Conservation (phyloP, 2,888 invertebrate species). For the Drosophila austrosaltans region DNA sequence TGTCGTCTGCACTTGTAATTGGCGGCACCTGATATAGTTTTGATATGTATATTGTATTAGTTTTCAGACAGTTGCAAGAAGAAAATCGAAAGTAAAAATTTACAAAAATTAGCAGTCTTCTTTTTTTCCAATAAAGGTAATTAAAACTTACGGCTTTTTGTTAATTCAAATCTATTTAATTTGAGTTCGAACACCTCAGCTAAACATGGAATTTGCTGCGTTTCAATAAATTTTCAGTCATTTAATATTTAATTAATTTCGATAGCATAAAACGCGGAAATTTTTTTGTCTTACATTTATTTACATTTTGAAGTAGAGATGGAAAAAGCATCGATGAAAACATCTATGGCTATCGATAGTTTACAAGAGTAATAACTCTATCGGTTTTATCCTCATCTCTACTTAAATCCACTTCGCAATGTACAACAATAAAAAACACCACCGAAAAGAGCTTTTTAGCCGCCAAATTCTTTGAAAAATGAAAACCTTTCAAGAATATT, state of each 20-base stretch:
- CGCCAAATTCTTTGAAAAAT: no score
- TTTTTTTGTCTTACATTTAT: conserved; percentile 1
- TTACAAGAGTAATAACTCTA: no score
- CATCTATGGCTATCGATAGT: no score
- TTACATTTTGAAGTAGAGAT: not conserved
- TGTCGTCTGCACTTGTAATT: conserved; percentile 3
- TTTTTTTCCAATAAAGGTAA: not conserved
- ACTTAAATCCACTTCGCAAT: no score
- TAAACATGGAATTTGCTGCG: not conserved
- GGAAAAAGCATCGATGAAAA: not conserved
- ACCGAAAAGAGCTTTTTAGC: no score
- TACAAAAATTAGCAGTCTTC: not conserved
- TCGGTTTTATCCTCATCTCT: no score
- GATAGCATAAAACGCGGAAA: not conserved
- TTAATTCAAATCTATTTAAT: not conserved
- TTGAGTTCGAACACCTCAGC: not conserved
- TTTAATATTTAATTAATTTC: not conserved
- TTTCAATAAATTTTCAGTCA: not conserved
- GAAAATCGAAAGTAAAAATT: not conserved
- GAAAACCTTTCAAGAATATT: no score
- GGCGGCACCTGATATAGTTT: not conserved
- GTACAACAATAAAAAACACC: no score
- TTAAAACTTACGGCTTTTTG: not conserved
- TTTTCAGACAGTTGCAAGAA: not conserved
- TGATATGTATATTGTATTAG: not conserved